Evolutionary conservation across 2,113 vertebrate genomes (phyloP).

Genomic region (Danionella cerebrum): DNA sequence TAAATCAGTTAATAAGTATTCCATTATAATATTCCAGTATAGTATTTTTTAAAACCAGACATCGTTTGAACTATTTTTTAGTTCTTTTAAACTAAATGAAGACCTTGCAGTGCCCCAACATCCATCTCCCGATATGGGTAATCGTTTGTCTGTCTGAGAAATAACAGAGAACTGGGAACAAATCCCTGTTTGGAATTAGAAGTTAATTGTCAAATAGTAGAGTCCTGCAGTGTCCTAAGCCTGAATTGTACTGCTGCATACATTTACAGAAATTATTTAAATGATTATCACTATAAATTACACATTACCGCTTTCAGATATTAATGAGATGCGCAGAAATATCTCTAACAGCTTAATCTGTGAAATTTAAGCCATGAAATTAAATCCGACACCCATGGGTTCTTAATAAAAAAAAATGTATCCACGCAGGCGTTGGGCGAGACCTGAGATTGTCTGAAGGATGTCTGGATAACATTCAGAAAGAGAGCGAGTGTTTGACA

Average conservation of each 20-base stretch:
- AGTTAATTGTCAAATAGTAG: constrained; percentile 12
- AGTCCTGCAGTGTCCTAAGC: constrained; percentile 44
- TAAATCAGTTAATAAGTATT: too few relatives aligned
- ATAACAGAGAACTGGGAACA: constrained; percentile 3
- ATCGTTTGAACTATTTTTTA: too few relatives aligned
- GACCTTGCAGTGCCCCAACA: neutral
- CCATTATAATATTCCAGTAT: too few relatives aligned
- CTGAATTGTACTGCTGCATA: constrained; percentile 55
- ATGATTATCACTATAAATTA: constrained; percentile 55
- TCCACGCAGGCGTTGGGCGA: constrained; percentile 60
- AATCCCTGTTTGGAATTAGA: constrained; percentile 19
- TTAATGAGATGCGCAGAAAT: constrained; percentile 68
- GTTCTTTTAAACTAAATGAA: too few relatives aligned
- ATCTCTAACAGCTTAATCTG: constrained; percentile 60
- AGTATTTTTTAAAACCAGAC: too few relatives aligned
- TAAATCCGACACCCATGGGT: constrained; percentile 65
- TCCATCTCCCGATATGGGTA: neutral
- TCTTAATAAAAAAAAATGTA: constrained; percentile 67
- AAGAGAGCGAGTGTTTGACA: neutral
- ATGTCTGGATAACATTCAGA: neutral
- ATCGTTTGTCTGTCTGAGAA: constrained; percentile 5
- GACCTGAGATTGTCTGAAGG: neutral
- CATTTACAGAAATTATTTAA: constrained; percentile 48
- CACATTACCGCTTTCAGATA: constrained; percentile 62
- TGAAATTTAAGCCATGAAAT: constrained; percentile 65